These are phyloP conservation scores for Amphibalanus amphitrite DNA, from an alignment of 1,140 invertebrate genomes.

Conservation along the genomic window DNA sequence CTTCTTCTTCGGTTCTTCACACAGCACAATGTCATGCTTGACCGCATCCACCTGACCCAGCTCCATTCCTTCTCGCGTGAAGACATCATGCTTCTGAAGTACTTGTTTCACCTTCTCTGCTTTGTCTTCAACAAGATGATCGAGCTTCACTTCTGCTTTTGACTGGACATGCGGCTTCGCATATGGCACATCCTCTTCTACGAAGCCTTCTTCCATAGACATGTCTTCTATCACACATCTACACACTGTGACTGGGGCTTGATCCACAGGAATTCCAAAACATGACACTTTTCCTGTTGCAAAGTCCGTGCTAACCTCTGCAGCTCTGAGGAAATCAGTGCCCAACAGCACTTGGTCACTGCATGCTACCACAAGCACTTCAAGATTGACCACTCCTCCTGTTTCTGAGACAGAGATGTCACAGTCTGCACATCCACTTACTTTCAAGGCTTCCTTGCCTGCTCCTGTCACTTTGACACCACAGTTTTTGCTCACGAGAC, in stretches of 20 bases:
- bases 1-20: background rate
- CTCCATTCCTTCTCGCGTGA: background rate
- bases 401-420: background rate
- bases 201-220: background rate
- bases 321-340: background rate
- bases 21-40: background rate
- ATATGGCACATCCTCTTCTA: background rate
- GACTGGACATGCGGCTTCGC: background rate
- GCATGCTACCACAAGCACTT: background rate
- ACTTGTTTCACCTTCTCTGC: background rate
- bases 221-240: background rate
- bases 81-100: background rate
- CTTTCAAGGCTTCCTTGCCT: background rate
- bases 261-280: background rate
- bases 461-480: background rate
- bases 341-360: background rate
- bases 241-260: background rate
- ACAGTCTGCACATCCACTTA: background rate
- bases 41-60: background rate
- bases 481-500: background rate
- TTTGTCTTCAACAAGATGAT: background rate
- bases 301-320: background rate
- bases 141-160: background rate
- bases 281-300: background rate
- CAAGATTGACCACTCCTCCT: background rate